phyloP scores from a whole-genome alignment of 2,888 invertebrate genomes.

The Apomyelois bistriatella region DNA sequence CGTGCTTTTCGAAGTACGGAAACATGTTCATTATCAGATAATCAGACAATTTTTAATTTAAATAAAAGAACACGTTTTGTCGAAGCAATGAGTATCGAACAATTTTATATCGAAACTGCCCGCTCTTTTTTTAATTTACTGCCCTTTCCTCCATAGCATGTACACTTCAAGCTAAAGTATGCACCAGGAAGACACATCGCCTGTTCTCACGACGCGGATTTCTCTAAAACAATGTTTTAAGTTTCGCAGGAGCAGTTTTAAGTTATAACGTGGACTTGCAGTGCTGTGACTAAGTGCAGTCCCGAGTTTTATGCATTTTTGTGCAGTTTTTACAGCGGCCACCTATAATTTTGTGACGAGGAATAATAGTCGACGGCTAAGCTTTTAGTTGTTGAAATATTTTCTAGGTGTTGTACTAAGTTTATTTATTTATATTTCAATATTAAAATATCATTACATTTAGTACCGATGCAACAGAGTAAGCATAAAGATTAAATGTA shows the following conservation, averaged over 20 bases:
- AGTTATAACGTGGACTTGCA: conserved; percentile 20
- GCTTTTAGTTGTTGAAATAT: conserved; percentile 15
- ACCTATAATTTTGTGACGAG: conserved; percentile 18
- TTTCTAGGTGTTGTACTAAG: conserved; percentile 13
- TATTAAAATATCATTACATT: no score
- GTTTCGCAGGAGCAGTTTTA: conserved; percentile 20
- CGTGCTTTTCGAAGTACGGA: no score
- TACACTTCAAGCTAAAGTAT: background rate
- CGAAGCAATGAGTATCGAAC: no score
- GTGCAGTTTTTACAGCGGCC: background rate
- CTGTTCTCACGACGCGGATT: background rate
- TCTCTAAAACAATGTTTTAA: conserved; percentile 19
- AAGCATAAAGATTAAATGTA: no score
- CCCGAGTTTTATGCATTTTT: conserved; percentile 4
- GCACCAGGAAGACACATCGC: background rate
- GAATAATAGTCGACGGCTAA: conserved; percentile 15
- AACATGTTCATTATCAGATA: no score
- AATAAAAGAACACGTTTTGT: no score
- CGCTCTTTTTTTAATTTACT: no score
- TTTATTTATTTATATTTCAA: no score
- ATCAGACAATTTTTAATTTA: no score
- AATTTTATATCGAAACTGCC: no score
- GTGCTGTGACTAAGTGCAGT: conserved; percentile 18
- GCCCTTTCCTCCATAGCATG: no score
- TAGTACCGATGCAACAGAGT: no score